Conservation (phyloP, 2,797 vertebrate species). For the Picus viridis region DNA sequence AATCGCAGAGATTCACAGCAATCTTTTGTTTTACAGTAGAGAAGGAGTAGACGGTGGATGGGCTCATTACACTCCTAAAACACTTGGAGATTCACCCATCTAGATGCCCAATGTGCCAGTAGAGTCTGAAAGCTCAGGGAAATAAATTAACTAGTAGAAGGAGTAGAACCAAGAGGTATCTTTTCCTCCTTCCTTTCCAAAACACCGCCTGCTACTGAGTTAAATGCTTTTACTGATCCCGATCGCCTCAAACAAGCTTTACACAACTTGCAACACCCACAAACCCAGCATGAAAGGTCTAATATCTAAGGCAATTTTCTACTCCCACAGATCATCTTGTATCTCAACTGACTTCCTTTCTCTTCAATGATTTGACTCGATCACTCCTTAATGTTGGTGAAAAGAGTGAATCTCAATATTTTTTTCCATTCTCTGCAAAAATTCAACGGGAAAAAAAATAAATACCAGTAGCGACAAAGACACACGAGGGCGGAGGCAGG, state of each 20-base stretch:
- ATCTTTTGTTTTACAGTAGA: not conserved
- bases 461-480: not conserved
- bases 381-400: not conserved
- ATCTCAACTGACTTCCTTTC: not conserved
- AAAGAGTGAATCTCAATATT: not conserved
- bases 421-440: not conserved
- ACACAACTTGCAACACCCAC: constrained; percentile 34
- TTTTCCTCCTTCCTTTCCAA: not conserved
- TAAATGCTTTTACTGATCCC: constrained; percentile 66
- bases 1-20: fast-evolving
- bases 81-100: not conserved
- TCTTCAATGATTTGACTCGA: constrained; percentile 34
- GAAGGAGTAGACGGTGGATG: not conserved
- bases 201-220: constrained; percentile 33
- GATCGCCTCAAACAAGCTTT: constrained; percentile 18
- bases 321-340: constrained; percentile 8
- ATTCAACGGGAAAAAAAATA: not conserved
- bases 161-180: not conserved
- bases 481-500: too few relatives aligned
- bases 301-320: constrained; percentile 51
- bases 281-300: constrained; percentile 16
- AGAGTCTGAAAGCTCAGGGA: not conserved
- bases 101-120: fast-evolving
- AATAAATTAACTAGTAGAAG: not conserved
- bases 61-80: not conserved